Percentiles rank a stretch among this genome's conserved stretches.
phyloP scores from a whole-genome alignment of 2,113 vertebrate genomes.

The Nothoprocta pentlandii region DNA sequence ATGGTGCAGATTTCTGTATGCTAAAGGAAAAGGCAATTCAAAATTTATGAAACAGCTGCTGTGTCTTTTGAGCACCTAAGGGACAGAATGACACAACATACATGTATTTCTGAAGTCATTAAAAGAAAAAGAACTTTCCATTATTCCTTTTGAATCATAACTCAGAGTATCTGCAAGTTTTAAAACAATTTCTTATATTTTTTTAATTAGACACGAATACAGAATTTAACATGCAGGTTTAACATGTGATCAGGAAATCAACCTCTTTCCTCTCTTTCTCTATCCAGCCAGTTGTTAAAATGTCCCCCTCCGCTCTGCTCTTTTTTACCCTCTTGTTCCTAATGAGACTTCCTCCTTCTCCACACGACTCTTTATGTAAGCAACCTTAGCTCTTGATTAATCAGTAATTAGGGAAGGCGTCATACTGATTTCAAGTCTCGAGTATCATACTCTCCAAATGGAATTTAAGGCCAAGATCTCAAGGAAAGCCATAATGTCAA shows the following conservation, averaged over 20 bases:
- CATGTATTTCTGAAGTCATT: slow-evolving; percentile 41
- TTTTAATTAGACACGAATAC: slow-evolving; percentile 48
- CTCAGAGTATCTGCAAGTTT: background rate
- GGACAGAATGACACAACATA: slow-evolving; percentile 39
- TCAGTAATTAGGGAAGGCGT: slow-evolving; percentile 74
- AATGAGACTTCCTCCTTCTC: slow-evolving; percentile 78
- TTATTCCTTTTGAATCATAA: slow-evolving; percentile 27
- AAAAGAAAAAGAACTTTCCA: slow-evolving; percentile 16
- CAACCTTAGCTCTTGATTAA: slow-evolving; percentile 75
- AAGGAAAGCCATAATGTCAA: slow-evolving; percentile 47
- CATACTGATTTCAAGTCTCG: slow-evolving; percentile 65
- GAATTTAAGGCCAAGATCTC: slow-evolving; percentile 41
- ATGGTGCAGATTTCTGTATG: slow-evolving; percentile 40
- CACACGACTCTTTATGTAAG: slow-evolving; percentile 68
- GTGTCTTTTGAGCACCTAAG: slow-evolving; percentile 48
- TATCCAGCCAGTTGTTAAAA: slow-evolving; percentile 44
- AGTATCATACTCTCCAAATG: slow-evolving; percentile 52
- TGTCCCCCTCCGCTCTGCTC: background rate
- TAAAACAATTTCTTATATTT: background rate
- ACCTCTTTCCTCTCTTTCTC: background rate
- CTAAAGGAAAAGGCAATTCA: slow-evolving; percentile 58
- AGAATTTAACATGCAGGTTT: background rate
- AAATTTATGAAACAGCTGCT: slow-evolving; percentile 62
- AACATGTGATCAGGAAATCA: slow-evolving; percentile 19
- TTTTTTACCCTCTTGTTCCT: slow-evolving; percentile 66